Percentiles rank a stretch among this genome's conserved stretches.
phyloP scores from a whole-genome alignment of 2,888 invertebrate species.

The Diadromus collaris region DNA sequence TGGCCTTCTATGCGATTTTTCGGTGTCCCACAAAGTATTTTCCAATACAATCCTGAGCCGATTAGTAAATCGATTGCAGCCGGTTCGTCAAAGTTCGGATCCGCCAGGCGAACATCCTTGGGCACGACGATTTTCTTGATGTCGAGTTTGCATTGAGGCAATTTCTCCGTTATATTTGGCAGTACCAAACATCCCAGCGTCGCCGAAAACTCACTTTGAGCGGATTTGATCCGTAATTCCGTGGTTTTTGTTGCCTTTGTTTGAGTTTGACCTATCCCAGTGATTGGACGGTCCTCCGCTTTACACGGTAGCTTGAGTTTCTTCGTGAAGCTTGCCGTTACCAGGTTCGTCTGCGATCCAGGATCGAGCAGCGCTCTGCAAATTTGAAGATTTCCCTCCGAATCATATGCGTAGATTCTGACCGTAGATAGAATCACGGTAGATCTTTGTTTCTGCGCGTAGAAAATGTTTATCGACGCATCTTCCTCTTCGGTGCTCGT shows the following conservation, averaged over 20 bases:
- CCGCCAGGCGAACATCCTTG: neutral
- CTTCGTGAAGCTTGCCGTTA: conserved; percentile 29
- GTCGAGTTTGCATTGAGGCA: conserved; percentile 27
- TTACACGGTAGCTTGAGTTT: conserved; percentile 35
- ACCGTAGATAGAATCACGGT: conserved; percentile 36
- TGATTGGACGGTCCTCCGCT: conserved; percentile 29
- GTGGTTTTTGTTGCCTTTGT: conserved; percentile 16
- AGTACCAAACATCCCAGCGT: conserved; percentile 37
- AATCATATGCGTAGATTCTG: conserved; percentile 6
- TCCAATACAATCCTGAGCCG: conserved; percentile 40
- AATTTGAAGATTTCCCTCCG: conserved; percentile 14
- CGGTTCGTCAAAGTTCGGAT: conserved; percentile 1
- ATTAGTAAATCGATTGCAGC: neutral
- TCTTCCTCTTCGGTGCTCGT: neutral
- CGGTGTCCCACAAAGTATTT: conserved; percentile 10
- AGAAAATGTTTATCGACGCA: neutral
- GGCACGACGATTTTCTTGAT: neutral
- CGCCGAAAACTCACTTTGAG: conserved; percentile 32
- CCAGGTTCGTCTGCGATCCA: conserved; percentile 50
- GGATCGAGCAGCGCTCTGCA: conserved; percentile 52
- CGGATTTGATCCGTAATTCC: conserved; percentile 16
- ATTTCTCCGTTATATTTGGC: conserved; percentile 32
- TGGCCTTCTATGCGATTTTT: conserved; percentile 20
- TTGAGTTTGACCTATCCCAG: conserved; percentile 35
- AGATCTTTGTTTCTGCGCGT: conserved; percentile 22